These are phyloP conservation scores for Holacanthus passer DNA, from an alignment of 2,113 vertebrate species.

Conservation along the genomic window DNA sequence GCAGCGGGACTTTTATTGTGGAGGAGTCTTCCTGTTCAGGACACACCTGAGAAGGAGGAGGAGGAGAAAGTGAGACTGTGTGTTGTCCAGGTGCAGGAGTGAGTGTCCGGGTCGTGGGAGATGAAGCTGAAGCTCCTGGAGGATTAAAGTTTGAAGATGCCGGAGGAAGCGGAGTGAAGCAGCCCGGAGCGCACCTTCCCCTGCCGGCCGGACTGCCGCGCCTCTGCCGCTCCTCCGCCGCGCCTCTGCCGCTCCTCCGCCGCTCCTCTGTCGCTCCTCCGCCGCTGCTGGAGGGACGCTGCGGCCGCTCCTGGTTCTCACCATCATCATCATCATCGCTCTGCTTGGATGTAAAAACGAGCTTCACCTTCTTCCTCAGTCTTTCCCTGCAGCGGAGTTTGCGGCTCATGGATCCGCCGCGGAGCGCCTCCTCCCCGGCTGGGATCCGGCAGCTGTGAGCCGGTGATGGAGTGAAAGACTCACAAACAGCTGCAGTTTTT, in stretches of 20 bases:
- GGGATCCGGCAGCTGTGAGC: slow-evolving; percentile 48
- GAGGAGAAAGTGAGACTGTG: slow-evolving; percentile 2
- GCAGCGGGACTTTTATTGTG: slow-evolving; percentile 53
- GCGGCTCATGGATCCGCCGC: slow-evolving; percentile 41
- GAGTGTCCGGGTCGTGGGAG: not conserved
- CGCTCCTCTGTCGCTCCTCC: not conserved
- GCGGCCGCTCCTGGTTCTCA: not conserved
- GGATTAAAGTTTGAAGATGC: slow-evolving; percentile 24
- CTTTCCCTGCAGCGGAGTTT: not conserved
- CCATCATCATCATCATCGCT: not conserved
- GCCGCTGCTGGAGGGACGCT: slow-evolving; percentile 36
- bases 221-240: not conserved
- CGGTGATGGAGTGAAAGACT: slow-evolving; percentile 44
- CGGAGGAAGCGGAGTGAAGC: slow-evolving; percentile 40
- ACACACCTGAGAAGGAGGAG: slow-evolving; percentile 43
- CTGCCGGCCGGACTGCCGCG: slow-evolving; percentile 24
- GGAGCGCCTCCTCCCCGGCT: slow-evolving; percentile 38
- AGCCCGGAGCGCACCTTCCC: slow-evolving; percentile 46
- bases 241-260: not conserved
- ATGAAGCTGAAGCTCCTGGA: too few species aligned
- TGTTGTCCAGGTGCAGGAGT: not conserved
- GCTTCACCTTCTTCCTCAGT: not conserved
- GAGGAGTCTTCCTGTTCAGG: slow-evolving; percentile 21
- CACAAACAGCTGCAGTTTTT: slow-evolving; percentile 58
- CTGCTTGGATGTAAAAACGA: slow-evolving; percentile 34